Evolutionary conservation across 2,797 vertebrate species (phyloP).

Genomic region (Diplodus sargus): DNA sequence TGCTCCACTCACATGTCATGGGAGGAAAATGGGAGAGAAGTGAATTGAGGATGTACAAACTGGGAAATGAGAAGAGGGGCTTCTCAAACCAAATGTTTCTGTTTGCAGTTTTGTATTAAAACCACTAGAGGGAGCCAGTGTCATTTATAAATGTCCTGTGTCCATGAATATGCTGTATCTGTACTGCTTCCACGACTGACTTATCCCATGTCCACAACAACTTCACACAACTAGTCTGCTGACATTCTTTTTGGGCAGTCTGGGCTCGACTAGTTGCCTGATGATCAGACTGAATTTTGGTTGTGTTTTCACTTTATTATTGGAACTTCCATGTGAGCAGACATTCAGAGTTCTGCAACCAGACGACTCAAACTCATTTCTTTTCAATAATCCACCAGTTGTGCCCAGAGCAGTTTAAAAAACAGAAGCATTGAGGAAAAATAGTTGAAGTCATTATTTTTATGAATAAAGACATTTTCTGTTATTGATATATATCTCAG

Average conservation of each 20-base stretch:
- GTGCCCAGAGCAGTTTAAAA: neutral
- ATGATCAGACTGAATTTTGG: neutral
- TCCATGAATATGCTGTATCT: neutral
- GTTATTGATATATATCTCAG: neutral
- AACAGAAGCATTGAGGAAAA: neutral
- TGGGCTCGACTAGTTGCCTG: too few relatives aligned
- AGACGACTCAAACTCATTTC: neutral
- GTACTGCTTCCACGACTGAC: neutral
- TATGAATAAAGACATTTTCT: neutral
- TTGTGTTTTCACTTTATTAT: neutral
- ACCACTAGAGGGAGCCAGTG: constrained; percentile 75
- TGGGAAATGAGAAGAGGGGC: neutral
- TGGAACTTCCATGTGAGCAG: neutral
- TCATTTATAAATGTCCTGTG: neutral
- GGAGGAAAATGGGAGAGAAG: too few relatives aligned
- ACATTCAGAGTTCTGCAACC: neutral
- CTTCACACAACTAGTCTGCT: neutral
- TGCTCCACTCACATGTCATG: too few relatives aligned
- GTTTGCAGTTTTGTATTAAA: neutral
- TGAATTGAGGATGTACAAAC: too few relatives aligned
- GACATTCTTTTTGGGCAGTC: neutral
- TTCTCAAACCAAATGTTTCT: neutral
- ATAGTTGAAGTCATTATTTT: neutral
- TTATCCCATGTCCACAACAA: neutral
- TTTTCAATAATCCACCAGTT: neutral